Conservation (phyloP, 37 sponge, comb jelly and placozoan genomes). For the Aplysina aerophoba region DNA sequence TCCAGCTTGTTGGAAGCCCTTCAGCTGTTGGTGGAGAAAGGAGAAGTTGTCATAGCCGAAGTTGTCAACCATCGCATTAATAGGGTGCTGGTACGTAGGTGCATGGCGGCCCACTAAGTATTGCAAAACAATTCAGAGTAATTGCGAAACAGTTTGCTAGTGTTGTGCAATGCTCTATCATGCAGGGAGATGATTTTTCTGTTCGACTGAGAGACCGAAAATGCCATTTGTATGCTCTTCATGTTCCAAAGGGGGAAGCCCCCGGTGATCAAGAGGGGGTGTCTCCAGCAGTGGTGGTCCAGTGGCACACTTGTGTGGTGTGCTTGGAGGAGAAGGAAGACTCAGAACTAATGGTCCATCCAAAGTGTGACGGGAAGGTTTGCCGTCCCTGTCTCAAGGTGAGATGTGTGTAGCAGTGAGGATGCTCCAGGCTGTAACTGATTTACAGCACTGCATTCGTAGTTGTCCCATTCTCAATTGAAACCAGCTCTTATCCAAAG, state of each 20-base stretch:
- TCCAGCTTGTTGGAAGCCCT: slow-evolving; percentile 20
- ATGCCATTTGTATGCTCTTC: slow-evolving; percentile 7
- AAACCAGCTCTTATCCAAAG: too few species aligned
- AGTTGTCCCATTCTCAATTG: not conserved
- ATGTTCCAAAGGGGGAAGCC: slow-evolving; percentile 36
- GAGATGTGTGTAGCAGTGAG: not conserved
- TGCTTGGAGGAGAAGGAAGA: slow-evolving; percentile 83
- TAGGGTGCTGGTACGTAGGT: slow-evolving; percentile 40
- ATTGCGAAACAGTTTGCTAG: too few species aligned
- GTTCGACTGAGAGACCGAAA: slow-evolving; percentile 14
- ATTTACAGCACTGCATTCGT: not conserved
- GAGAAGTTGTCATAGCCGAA: slow-evolving; percentile 47
- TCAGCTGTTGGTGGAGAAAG: not conserved
- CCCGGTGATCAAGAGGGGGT: slow-evolving; percentile 42
- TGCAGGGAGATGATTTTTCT: slow-evolving; percentile 3
- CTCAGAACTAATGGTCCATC: slow-evolving; percentile 62
- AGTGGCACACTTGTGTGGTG: slow-evolving; percentile 78
- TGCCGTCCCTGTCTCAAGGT: slow-evolving; percentile 62
- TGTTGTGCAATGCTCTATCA: too few species aligned
- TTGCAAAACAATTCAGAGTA: too few species aligned
- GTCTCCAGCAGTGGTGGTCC: slow-evolving; percentile 44
- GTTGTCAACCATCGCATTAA: slow-evolving; percentile 17
- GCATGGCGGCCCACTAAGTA: too few species aligned
- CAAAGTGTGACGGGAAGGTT: slow-evolving; percentile 61
- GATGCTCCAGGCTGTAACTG: not conserved